Evolutionary conservation across 2,113 vertebrate species (phyloP).

Genomic region (Apteryx owenii): DNA sequence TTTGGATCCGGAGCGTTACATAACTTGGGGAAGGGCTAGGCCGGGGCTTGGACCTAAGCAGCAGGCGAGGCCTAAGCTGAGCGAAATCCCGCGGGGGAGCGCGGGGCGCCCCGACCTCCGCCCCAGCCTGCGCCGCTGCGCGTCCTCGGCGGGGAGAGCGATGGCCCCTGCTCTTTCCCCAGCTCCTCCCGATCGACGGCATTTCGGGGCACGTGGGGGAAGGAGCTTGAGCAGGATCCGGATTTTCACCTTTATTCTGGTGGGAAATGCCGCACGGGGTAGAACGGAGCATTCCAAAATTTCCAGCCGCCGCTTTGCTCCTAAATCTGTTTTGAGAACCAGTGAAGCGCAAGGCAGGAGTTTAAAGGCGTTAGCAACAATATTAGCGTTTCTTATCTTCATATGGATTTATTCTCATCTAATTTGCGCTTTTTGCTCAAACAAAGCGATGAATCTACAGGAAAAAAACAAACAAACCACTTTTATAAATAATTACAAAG

Average conservation of each 20-base stretch:
- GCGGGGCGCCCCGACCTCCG: no score
- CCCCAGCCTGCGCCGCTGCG: no score
- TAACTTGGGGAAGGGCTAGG: constrained; percentile 23
- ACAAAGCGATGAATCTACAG: neutral
- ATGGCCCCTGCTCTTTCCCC: no score
- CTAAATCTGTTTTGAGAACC: neutral
- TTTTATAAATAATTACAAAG: neutral
- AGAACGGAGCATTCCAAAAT: neutral
- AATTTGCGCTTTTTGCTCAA: neutral
- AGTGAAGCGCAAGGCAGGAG: neutral
- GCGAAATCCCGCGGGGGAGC: neutral
- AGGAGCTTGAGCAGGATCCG: no score
- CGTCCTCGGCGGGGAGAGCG: no score
- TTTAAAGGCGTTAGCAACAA: neutral
- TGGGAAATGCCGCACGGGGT: neutral
- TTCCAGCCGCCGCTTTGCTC: neutral
- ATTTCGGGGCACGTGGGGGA: no score
- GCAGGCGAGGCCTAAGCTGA: constrained; percentile 5
- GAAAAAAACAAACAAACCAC: neutral
- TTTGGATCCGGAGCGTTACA: constrained; percentile 55
- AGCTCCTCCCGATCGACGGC: no score
- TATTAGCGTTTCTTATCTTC: neutral
- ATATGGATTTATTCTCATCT: neutral
- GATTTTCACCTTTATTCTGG: neutral
- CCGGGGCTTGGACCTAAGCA: constrained; percentile 43